Base-by-base conservation (phyloP, 2,797 vertebrate species). In the Neostethus bicornis region DNA sequence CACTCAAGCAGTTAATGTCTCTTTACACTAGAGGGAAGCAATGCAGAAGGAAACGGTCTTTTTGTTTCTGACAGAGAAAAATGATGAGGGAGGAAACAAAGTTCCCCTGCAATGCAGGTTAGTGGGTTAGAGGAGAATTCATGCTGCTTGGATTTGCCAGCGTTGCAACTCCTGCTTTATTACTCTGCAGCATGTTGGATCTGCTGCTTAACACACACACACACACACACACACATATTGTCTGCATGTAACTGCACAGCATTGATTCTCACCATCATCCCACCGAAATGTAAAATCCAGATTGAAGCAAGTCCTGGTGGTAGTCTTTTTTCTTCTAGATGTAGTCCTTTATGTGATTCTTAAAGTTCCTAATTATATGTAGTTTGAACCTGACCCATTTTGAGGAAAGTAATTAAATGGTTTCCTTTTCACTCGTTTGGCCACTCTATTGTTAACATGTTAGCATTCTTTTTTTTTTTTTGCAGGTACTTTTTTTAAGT, bases 101-200 rank as follows among this genome's bases (percentile, higher is more conserved):
- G 1, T 23, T 51, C 44, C 68, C 66, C 77, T 83, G 80, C 84
- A 82, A 79, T 86, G 84, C 84, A 88, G 84, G 80, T 86, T 76
- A 87, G 80, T 81, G 83, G 81, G 83, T 89, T 80, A 82, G 74
- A 61, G 46, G 63, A 70, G 70, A 35, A 66, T 70, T 80, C 20
- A 71, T 58, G 52, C 8, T 29, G 37, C 24, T 11, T 47, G 39
- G 38, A 0, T 34, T 1, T 34, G 21, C 24, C 10, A 17, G 14
- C 17, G 32, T 4, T 24, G 20, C 32, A 34, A n/a, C 13, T 62
- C 14, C 56, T 61, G 64, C 52, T 31, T 29, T 13, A 31, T 34
- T 5, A 34, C 14, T 13, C 32, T 34, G 32, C 32, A 6, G 32
- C 32, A 34, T 13, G 9, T 7, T 11, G 7, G n/a, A 9, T 14